Evolutionary conservation across 2,113 vertebrate species (phyloP), one percentile per base, ranked within the genome.

Genomic region (Alligator mississippiensis): DNA sequence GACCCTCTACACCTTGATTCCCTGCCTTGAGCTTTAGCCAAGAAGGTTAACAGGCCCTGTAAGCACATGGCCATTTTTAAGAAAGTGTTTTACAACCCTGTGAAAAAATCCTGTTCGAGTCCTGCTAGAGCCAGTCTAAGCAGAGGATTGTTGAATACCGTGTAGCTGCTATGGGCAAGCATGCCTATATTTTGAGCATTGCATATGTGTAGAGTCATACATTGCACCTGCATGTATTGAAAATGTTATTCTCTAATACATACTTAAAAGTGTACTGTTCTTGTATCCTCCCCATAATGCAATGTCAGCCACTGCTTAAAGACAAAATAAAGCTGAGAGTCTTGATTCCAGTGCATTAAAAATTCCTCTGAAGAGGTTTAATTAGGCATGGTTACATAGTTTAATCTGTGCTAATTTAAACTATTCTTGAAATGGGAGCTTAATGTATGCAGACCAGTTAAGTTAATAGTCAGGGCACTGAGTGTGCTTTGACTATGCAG

Each of bases 121-220:
- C 28, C 5, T 81, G 10, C 28, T 62, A 57, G 25, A 8, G 5
- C 89, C n/a, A 0, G 0, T 87, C 22, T 18, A 25, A 64, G 82
- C 27, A 7, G 1, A 1, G 9, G 79, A 5, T 64, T 70, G 4
- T 22, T 80, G 77, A 81, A 66, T 12, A 25, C 3, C 38, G 57
- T 68, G 74, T 11, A 17, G 60, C 16, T 58, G 55, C 11, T 2
- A 68, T 47, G 8, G 47, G 22, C 0, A 0, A 16, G 12, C 0
- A 0, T 79, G 63, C 58, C 70, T 66, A 0, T 54, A 10, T 60
- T 57, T 88, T 57, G 22, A 66, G 28, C 60, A 11, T 16, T 27
- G 6, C 30, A 9, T 4, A 21, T 81, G 54, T 1, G 0, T 54
- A 77, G 66, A 8, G 12, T 57, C 88, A n/a, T 47, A 47, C 72